phyloP scores from a whole-genome alignment of 2,113 vertebrate genomes.

The Butastur rufipennis region DNA sequence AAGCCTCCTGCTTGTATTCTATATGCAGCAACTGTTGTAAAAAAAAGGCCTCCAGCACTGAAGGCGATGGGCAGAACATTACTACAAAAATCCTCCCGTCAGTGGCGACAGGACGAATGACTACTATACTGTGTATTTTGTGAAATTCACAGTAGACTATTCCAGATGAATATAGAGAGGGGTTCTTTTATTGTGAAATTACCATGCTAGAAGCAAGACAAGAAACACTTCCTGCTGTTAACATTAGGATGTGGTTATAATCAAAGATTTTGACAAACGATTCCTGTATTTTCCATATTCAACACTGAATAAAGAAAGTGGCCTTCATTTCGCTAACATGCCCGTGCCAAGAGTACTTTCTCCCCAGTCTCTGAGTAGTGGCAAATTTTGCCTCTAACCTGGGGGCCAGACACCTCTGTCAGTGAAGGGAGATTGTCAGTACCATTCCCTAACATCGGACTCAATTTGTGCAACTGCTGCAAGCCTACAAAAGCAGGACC shows the following conservation, averaged over 20 bases:
- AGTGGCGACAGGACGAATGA: not conserved
- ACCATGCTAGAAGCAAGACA: not conserved
- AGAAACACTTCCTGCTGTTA: not conserved
- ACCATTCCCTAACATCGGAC: not conserved
- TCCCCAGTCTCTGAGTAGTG: not conserved
- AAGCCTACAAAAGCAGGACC: accelerated
- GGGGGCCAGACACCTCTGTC: not conserved
- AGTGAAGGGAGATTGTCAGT: not conserved
- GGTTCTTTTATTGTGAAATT: not conserved
- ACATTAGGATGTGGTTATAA: not conserved
- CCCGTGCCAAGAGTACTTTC: not conserved
- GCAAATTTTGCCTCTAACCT: not conserved
- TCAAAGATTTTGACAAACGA: not conserved
- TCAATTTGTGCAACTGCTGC: not conserved
- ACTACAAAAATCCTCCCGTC: not conserved
- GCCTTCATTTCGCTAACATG: accelerated
- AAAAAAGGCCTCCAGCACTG: not conserved
- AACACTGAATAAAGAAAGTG: not conserved
- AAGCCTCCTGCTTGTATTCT: not conserved
- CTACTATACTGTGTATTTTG: not conserved
- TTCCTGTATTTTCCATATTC: not conserved
- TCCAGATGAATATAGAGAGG: not conserved
- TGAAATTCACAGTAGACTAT: not conserved
- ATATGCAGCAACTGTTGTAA: not conserved
- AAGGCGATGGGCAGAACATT: not conserved